Evolutionary conservation across 2,888 invertebrate genomes (phyloP).

Genomic region (Pollenia griseotomentosa): DNA sequence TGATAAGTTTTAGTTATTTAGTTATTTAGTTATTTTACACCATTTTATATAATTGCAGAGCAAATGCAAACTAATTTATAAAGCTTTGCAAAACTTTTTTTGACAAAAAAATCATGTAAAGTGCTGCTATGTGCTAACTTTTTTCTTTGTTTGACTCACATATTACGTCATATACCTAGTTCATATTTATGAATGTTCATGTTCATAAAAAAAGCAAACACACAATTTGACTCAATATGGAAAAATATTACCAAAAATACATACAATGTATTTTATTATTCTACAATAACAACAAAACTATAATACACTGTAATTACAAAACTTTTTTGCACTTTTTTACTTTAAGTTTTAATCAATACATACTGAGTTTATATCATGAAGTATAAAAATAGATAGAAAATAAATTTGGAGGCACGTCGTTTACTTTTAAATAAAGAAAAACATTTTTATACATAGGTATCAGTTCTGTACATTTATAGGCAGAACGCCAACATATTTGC

Average conservation of each 20-base stretch:
- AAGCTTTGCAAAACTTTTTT: no score
- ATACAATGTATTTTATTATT: no score
- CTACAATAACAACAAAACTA: not conserved
- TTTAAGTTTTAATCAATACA: no score
- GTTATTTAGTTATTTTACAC: no score
- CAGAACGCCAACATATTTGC: constrained; percentile 52
- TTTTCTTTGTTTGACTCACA: constrained; percentile 18
- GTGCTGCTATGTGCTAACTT: not conserved
- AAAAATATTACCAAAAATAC: not conserved
- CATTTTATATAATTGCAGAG: no score
- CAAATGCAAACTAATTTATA: no score
- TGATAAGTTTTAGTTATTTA: no score
- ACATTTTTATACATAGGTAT: no score
- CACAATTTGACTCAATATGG: constrained; percentile 4
- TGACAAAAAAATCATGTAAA: not conserved
- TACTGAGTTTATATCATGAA: no score
- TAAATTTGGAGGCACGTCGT: constrained; percentile 62
- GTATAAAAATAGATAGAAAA: constrained; percentile 6
- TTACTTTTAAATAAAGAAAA: constrained; percentile 6
- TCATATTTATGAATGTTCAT: not conserved
- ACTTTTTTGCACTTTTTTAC: constrained; percentile 2
- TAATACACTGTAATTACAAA: not conserved
- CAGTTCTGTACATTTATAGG: constrained; percentile 43
- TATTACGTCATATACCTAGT: constrained; percentile 48
- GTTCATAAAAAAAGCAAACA: not conserved